Evolutionary conservation across 2,797 vertebrate species (phyloP).

Genomic region (Spheniscus humboldti): DNA sequence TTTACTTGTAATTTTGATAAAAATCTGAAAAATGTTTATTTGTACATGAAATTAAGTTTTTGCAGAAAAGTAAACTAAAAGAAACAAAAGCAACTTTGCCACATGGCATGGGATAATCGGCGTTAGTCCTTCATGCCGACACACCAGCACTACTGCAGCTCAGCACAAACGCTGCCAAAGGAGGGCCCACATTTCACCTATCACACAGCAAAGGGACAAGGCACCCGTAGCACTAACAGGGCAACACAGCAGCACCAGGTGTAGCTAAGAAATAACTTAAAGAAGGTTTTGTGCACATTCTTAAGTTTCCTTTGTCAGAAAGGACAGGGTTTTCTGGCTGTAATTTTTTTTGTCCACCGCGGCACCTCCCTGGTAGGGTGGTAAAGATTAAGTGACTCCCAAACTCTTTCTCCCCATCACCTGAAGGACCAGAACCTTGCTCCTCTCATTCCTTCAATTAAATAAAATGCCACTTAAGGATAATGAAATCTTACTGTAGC

Average conservation of each 20-base stretch:
- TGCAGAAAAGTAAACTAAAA: neutral
- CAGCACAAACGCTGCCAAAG: neutral
- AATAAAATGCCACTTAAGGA: neutral
- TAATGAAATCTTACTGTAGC: neutral
- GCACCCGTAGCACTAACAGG: rapidly evolving
- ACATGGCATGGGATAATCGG: rapidly evolving
- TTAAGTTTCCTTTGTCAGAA: neutral
- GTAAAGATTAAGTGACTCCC: neutral
- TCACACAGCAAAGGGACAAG: neutral
- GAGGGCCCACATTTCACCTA: neutral
- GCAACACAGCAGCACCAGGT: neutral
- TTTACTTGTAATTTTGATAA: neutral
- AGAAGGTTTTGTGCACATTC: neutral
- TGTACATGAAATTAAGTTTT: neutral
- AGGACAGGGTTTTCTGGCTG: neutral
- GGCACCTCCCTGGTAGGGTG: neutral
- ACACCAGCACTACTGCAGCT: neutral
- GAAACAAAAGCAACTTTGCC: neutral
- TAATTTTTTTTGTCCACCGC: rapidly evolving
- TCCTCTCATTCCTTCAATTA: neutral
- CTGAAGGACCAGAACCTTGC: neutral
- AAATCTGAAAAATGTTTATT: neutral
- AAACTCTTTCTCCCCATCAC: neutral
- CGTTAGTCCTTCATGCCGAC: rapidly evolving
- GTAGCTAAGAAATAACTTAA: neutral